Conservation (phyloP, 2,888 invertebrate genomes). For the Augochlorella aurata region DNA sequence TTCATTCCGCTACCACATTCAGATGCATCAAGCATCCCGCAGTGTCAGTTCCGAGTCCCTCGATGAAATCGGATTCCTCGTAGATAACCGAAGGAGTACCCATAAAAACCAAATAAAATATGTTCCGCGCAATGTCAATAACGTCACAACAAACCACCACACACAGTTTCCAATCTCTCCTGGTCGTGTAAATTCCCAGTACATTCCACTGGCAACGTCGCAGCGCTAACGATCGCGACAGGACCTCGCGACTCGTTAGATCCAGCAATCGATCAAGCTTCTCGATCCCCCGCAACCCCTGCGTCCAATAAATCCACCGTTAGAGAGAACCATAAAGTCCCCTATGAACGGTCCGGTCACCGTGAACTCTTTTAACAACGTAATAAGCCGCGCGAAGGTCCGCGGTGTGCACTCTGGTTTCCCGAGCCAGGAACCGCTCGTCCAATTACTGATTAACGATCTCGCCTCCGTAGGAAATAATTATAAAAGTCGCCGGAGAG, state of each 20-base stretch:
- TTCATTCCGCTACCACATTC: no score
- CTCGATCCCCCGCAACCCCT: background rate
- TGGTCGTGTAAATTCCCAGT: background rate
- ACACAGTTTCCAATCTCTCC: no score
- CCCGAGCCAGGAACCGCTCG: constrained; percentile 58
- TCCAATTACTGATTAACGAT: constrained; percentile 74
- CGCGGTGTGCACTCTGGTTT: constrained; percentile 62
- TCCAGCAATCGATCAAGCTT: background rate
- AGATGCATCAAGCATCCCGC: no score
- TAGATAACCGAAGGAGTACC: no score
- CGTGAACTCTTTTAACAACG: constrained; percentile 56
- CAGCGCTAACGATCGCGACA: background rate
- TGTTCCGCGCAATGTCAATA: no score
- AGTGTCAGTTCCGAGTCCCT: no score
- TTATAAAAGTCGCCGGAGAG: constrained; percentile 76
- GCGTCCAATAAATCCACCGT: constrained; percentile 41
- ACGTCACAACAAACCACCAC: no score
- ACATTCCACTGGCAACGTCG: background rate
- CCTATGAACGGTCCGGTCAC: constrained; percentile 27
- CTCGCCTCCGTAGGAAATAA: constrained; percentile 69
- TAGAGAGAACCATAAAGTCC: constrained; percentile 55
- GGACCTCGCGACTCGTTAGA: background rate
- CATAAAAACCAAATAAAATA: no score
- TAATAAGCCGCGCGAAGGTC: constrained; percentile 51
- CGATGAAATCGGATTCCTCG: no score